Evolutionary conservation across 2,888 invertebrate genomes (phyloP).

Genomic region (Resseliella maxima): DNA sequence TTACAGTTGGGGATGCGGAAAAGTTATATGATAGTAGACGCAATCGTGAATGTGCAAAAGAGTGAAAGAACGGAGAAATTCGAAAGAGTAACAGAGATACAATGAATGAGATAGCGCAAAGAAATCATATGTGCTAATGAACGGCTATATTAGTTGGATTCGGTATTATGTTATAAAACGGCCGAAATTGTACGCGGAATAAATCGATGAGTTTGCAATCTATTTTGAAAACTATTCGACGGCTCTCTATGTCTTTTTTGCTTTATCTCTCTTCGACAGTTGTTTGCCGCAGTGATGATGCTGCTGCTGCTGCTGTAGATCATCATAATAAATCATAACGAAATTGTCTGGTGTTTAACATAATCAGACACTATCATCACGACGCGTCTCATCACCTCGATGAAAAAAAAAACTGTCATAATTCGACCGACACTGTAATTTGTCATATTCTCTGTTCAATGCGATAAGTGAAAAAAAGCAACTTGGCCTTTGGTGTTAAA

Average conservation of each 20-base stretch:
- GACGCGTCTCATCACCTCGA: background rate
- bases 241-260: background rate
- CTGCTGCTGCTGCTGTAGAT: background rate
- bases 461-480: background rate
- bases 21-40: background rate
- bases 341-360: constrained; percentile 35
- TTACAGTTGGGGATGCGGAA: constrained; percentile 38
- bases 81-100: background rate
- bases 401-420: background rate
- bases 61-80: too few species aligned
- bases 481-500: background rate
- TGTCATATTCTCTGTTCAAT: background rate
- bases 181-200: background rate
- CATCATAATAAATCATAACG: constrained; percentile 20
- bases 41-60: background rate
- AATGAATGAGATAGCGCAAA: background rate
- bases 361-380: constrained; percentile 19
- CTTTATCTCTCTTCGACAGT: background rate
- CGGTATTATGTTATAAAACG: background rate
- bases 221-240: background rate
- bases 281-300: background rate
- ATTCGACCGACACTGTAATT: background rate
- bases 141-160: background rate
- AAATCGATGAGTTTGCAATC: background rate
- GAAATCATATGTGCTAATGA: constrained; percentile 19